Base-by-base conservation (phyloP, 92 coral and sea anemone species). In the Phymanthus crucifer region DNA sequence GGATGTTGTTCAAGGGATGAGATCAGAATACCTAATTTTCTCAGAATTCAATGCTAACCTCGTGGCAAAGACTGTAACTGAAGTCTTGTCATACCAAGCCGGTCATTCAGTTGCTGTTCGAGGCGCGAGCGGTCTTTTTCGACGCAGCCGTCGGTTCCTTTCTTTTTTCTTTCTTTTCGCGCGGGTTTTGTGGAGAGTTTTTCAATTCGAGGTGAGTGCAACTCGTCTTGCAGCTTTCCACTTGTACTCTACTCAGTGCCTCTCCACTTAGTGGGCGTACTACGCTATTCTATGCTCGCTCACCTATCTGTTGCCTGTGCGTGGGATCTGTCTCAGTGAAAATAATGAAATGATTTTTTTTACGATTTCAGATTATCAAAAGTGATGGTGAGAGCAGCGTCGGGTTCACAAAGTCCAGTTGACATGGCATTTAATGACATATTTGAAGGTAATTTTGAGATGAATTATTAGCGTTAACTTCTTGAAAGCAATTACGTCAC, bases 361-460 rank as follows among this genome's bases (percentile, higher is more conserved):
- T 34, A 2, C 23, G 50, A 27, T 74, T 46, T 48, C 40, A 74
- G 78, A n/a, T 47, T n/a, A n/a, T n/a, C 13, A 46, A 71, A 72
- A 71, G 86, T 34, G 38, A 82, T 82, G 86, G 86, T 82, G 10
- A 57, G 69, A 45, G 52, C 86, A 66, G 65, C 79, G 38, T 32
- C 72, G 0, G 80, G 86, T 0, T 38, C 67, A 10, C 79, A 73
- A 73, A 89, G 93, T 66, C 93, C 93, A 19, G 90, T 86, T 1
- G 90, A 89, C 66, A 77, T 76, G 66, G 90, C 93, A 3, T 89
- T 89, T 66, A 81, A 86, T 72, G 93, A 89, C 43, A 81, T 89
- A 18, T 86, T 86, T 33, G 93, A 89, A 86, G 93, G 93, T 89
- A 78, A 61, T 61, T 27, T 61, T 26, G 7, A 43, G 17, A 43